Percentiles rank a stretch among this genome's conserved stretches.
These are phyloP conservation scores for Sebastes taczanowskii DNA, from an alignment of 2,797 vertebrate genomes.

Conservation along the genomic window DNA sequence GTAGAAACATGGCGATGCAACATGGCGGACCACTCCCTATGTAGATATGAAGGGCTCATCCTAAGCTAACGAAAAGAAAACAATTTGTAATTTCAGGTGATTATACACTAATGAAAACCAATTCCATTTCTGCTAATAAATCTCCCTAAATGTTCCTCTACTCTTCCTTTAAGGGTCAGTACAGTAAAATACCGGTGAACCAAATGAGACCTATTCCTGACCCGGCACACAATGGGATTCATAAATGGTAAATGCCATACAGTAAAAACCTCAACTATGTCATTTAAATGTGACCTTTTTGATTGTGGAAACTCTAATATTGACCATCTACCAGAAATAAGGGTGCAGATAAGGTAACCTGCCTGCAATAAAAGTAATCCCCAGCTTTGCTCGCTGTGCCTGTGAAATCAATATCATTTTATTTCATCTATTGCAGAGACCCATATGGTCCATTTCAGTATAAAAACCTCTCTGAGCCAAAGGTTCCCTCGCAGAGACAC, in stretches of 20 bases:
- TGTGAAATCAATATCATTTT: slow-evolving; percentile 62
- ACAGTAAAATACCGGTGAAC: not conserved
- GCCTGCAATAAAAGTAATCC: slow-evolving; percentile 49
- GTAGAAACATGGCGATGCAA: accelerated
- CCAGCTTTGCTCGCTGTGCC: slow-evolving; percentile 18
- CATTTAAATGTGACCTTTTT: slow-evolving; percentile 49
- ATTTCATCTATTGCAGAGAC: slow-evolving; percentile 42
- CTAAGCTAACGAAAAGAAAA: too few relatives aligned
- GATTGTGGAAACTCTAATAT: slow-evolving; percentile 29
- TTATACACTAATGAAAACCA: too few relatives aligned
- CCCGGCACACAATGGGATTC: not conserved
- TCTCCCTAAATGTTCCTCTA: too few relatives aligned
- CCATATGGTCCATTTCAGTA: slow-evolving; percentile 25
- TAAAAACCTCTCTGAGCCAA: slow-evolving; percentile 27
- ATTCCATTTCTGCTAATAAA: too few relatives aligned
- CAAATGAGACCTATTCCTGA: not conserved
- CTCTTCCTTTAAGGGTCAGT: not conserved
- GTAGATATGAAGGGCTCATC: too few relatives aligned
- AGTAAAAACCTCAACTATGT: slow-evolving; percentile 16
- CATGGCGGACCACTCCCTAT: too few relatives aligned
- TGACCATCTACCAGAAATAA: slow-evolving; percentile 15
- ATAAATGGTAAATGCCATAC: slow-evolving; percentile 28
- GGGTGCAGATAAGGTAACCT: slow-evolving; percentile 21
- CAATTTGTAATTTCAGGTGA: too few relatives aligned
- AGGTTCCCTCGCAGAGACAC: slow-evolving; percentile 11